Conservation (phyloP, 2,888 invertebrate genomes). For the Alloplasta piceator region DNA sequence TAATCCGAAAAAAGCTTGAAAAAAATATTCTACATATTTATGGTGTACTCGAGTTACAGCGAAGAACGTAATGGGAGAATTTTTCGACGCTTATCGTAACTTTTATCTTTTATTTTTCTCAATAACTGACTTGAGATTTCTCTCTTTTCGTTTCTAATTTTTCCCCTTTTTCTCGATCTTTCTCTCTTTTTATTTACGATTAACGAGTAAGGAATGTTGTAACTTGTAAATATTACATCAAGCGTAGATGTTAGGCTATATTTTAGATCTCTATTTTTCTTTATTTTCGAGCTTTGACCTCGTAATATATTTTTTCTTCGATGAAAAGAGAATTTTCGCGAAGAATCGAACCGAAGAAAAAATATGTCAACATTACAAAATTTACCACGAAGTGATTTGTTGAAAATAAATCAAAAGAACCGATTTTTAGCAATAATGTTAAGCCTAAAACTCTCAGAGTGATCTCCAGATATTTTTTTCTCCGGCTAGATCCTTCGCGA, state of each 20-base stretch:
- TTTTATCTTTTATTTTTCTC: neutral
- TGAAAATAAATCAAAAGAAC: no score
- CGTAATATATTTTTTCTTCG: neutral
- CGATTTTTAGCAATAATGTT: no score
- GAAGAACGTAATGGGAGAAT: neutral
- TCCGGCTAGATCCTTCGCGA: no score
- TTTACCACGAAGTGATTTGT: neutral
- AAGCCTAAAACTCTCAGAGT: no score
- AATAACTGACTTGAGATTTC: neutral
- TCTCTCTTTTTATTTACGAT: neutral
- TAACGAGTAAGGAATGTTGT: neutral
- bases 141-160: neutral
- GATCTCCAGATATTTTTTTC: no score
- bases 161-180: neutral
- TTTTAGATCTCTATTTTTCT: slow-evolving; percentile 11
- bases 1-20: slow-evolving; percentile 29
- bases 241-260: no score
- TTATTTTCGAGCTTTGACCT: slow-evolving; percentile 17
- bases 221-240: no score
- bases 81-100: neutral
- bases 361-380: neutral
- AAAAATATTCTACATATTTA: slow-evolving; percentile 9
- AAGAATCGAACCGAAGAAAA: neutral
- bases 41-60: neutral
- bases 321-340: neutral